Base-by-base conservation (phyloP, 1,140 invertebrate genomes). In the Calosoma granatense region DNA sequence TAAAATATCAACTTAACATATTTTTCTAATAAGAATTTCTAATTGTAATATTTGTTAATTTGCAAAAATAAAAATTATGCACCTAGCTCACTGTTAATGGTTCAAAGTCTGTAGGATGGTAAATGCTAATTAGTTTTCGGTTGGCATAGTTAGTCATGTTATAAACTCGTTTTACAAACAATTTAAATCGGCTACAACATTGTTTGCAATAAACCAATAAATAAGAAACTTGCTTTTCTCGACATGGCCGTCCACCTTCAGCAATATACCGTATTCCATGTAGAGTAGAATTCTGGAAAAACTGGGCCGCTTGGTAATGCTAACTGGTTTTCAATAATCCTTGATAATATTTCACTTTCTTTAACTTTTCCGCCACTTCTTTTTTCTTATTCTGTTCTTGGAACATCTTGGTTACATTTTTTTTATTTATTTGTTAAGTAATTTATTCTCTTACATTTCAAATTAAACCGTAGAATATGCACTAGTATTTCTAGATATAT, bases 231-330 rank as follows among this genome's bases (percentile, higher is more conserved):
- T 63, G 82, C 82, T 81, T 83, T 72, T 87, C 84, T 58, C 79
- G 78, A 67, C 84, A 79, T 0, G 84, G 83, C 47, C 84, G 70
- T 15, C 81, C 81, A 53, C 76, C 76, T 63, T 85, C 83, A 1
- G 83, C 82, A 22, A 86, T 84, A 60, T 85, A 87, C 2, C 82
- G 72, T 0, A 87, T 83, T 47, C 41, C 41, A 47, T 47, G 41
- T 47, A 47, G 17, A 17, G 41, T 47, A 17, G 41, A 47, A 47
- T 47, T 47, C 17, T 47, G 9, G 15, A 47, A 47, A 47, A 47
- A 47, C 15, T 47, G 41, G 9, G 17, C 15, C 9, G 9, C 41
- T 17, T 47, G 41, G 17, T 47, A 47, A 47, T 47, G 9, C 41
- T 17, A 47, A 47, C 41, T 47, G 17, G 41, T 47, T 17, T 17